Conservation (phyloP, 2,113 vertebrate species). For the Mungos mungo region DNA sequence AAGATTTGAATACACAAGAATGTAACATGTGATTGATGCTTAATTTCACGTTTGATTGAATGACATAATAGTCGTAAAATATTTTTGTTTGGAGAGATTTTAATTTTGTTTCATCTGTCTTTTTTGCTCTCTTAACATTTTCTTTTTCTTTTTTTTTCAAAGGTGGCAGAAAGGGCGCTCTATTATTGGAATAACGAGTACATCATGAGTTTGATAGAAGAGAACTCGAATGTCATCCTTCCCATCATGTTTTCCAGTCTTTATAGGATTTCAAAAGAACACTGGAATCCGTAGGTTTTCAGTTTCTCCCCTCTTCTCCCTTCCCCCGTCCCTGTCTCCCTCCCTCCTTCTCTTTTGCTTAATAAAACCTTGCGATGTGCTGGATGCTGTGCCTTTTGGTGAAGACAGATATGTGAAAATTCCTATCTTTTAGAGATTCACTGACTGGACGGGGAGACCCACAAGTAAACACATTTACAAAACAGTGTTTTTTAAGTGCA, state of each 20-base stretch:
- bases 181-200: conserved; percentile 99
- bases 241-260: conserved; percentile 99
- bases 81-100: conserved; percentile 44
- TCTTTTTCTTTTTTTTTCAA: conserved; percentile 52
- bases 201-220: conserved; percentile 99
- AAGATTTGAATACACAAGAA: conserved; percentile 19
- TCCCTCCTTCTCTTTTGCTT: not conserved
- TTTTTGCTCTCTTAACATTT: conserved; percentile 62
- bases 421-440: not conserved
- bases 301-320: not conserved
- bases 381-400: not conserved
- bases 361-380: not conserved
- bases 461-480: not conserved
- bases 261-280: conserved; percentile 99
- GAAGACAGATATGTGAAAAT: not conserved
- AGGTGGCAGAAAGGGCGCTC: conserved; percentile 98
- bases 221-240: conserved; percentile 99
- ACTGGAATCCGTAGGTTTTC: conserved; percentile 97
- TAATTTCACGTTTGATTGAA: conserved; percentile 47
- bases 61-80: conserved; percentile 52
- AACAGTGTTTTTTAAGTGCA: not conserved
- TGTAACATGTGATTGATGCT: conserved; percentile 40
- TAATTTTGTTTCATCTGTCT: conserved; percentile 35
- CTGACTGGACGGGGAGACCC: not conserved
- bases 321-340: not conserved